Evolutionary conservation across 1,140 invertebrate species (phyloP), one percentile per base, ranked within the genome.

Genomic region (Lepidurus packardi): DNA sequence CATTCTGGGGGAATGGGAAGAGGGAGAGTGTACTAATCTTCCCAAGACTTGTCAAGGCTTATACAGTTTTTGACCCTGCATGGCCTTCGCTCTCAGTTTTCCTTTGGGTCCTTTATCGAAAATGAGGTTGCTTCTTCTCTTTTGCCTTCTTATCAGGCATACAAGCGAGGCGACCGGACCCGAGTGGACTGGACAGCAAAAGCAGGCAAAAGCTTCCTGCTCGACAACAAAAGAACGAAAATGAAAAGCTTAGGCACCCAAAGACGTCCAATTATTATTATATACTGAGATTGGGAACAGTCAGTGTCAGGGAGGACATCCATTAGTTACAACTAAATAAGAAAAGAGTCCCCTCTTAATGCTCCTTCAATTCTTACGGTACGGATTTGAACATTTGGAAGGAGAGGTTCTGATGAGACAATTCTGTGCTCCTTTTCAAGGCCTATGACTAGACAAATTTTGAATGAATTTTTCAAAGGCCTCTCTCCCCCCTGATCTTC

Each of bases 71-170:
- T 13, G 53, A 65, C 53, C 53, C 53, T 3, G 34, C 34, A 34
- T 34, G 34, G 34, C 2, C 34, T 34, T 34, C 34, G 34, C 34
- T 34, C 34, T 34, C 34, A 2, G 34, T 34, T 34, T 65, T 21
- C 53, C 53, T 65, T 65, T 65, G 21, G 53, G 8, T 21, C 53
- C 53, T 65, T 65, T 65, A 65, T 65, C 53, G 53, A 65, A 65
- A 65, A 65, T 16, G 53, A 65, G n/a, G 53, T 65, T 13, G 53
- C 53, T 65, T 65, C 53, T 65, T 65, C 21, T 65, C 53, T 65
- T 65, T 65, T 65, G 53, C 53, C 21, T n/a, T 13, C 53, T 65
- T 65, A 65, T 65, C 53, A 21, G 53, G 13, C 53, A 65, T 21
- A 13, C n/a, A 65, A 65, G 34, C 34, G 34, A 34, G 21, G 53